Evolutionary conservation across 2,888 invertebrate species (phyloP), one percentile per base, ranked within the genome.

Genomic region (Mellilla xanthometata): DNA sequence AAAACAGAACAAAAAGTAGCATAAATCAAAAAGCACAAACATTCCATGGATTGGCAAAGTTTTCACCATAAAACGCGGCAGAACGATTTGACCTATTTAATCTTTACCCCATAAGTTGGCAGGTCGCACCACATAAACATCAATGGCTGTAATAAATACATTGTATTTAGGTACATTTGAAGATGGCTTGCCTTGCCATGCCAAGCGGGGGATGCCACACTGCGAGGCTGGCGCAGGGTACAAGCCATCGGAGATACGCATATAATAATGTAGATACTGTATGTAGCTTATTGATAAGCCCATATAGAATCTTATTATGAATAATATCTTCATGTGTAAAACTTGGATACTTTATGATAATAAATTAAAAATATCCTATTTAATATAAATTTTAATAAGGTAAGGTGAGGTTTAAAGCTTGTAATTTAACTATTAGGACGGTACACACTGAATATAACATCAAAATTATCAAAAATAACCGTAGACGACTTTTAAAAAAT

Each of bases 91-190:
- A 45, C 52, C 52, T 45, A 54, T 55, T 51, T 55, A 57, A 57
- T 51, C 47, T 47, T n/a, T 47, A 22, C n/a, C 32, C 52, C 52
- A 55, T 57, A 55, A 55, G 55, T 55, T 58, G 57, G 57, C 55
- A 48, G 53, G 47, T 49, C 27, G 13, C 28, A 47, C 31, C 39
- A 52, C 54, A 72, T 68, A 65, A 68, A 65, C 65, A 67, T 71
- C 74, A 60, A 72, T 69, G 67, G 60, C 56, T 60, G 61, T 67
- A 71, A 75, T 72, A 71, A 79, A 77, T 76, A 80, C 74, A 79
- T 74, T 68, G 74, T 71, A 67, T 72, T 76, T 70, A n/a, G n/a
- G n/a, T n/a, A 53, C 55, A 58, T 58, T 52, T 52, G 46, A 48
- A 49, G 49, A 47, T 53, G 68, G 72, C 64, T 64, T 57, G 60